Conservation (phyloP, 1,140 invertebrate genomes). For the Bilobella aurantiaca region DNA sequence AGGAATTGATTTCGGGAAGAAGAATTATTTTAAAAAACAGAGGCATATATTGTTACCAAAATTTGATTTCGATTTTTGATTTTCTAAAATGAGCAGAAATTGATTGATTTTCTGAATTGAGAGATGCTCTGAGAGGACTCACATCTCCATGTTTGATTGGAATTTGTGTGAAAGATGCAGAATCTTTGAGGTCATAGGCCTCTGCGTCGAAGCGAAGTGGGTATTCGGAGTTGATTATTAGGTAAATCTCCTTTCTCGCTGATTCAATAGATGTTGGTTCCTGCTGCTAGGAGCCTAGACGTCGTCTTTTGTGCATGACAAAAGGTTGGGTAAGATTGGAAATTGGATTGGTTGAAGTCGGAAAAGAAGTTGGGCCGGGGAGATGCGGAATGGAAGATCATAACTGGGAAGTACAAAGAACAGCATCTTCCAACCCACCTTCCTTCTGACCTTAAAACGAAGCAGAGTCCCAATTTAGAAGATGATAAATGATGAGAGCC, state of each 20-base stretch:
- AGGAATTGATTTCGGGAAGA: too few species aligned
- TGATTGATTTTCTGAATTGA: too few species aligned
- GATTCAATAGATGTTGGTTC: not conserved
- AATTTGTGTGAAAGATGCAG: too few species aligned
- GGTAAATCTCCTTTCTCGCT: not conserved
- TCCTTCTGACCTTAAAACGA: not conserved
- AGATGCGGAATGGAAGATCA: not conserved
- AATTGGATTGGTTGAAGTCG: not conserved
- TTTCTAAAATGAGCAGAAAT: too few species aligned
- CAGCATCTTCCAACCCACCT: not conserved
- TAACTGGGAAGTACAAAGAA: not conserved
- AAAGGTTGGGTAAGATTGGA: slow-evolving; percentile 1
- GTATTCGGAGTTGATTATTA: slow-evolving; percentile 4
- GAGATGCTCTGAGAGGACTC: too few species aligned
- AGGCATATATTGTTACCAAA: too few species aligned
- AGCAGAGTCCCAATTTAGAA: not conserved
- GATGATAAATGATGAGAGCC: not conserved
- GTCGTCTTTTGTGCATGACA: not conserved
- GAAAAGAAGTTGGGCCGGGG: not conserved
- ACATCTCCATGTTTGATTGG: too few species aligned
- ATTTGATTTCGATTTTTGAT: too few species aligned
- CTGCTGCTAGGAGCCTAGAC: not conserved
- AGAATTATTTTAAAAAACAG: too few species aligned
- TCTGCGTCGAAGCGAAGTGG: not conserved
- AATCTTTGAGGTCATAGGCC: not conserved